Evolutionary conservation across 2,797 vertebrate species (phyloP), one percentile per base, ranked within the genome.

Genomic region (Fundulus diaphanus): DNA sequence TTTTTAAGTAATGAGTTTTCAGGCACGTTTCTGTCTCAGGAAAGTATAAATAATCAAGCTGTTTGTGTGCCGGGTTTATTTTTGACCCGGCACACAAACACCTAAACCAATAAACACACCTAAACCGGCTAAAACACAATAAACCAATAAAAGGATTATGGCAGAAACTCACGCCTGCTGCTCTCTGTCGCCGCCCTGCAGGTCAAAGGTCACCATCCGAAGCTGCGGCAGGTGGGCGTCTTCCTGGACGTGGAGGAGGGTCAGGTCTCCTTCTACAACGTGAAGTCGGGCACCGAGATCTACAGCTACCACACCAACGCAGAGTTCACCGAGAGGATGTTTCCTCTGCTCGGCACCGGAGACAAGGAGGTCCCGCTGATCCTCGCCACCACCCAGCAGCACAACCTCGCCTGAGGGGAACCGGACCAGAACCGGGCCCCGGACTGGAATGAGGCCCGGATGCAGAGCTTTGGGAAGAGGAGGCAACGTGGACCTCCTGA

Each of bases 341-440:
- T 94, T 27, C 95, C 95, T 7, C 81, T 96, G 81, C 83, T 96
- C 22, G 94, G 95, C 1, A 96, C 94, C 0, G 92, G 89, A 0
- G 95, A 96, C 87, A 95, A 93, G n/a, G 95, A 96, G 1, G 86
- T 94, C 0, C 94, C 95, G 0, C 88, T 96, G 48, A 81, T 95
- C 56, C 87, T 96, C 2, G 65, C 86, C 54, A 88, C 86, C 16
- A 54, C 79, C 0, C 84, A 89, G 70, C 70, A 76, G 11, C 65
- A 79, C n/a, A n/a, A n/a, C 3, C 44, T 76, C 57, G 77, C 48
- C 74, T 88, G 56, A 87, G 13, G 40, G 48, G 57, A 18, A 29
- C 66, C 52, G 22, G 35, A 16, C 4, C 18, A n/a, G 33, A 33
- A 35, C 56, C 42, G 3, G 29, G 13, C 1, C 71, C 5, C 16